Percentiles rank a stretch among this genome's conserved stretches.
Conservation (phyloP, 2,888 invertebrate species). For the Perizoma flavofasciatum region DNA sequence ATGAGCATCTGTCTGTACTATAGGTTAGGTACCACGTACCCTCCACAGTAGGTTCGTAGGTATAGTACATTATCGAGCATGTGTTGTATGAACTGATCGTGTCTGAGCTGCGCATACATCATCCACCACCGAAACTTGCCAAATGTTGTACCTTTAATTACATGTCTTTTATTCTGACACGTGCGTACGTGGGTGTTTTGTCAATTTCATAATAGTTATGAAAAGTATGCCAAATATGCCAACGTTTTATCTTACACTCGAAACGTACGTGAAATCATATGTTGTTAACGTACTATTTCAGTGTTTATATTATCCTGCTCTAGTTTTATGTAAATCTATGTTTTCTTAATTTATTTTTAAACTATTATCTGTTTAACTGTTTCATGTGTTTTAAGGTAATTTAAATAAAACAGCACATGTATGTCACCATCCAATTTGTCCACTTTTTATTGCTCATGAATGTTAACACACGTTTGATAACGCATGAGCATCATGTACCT, state of each 20-base stretch:
- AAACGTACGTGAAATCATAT: conserved; percentile 27
- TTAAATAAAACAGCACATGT: conserved; percentile 27
- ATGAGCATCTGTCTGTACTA: conserved; percentile 29
- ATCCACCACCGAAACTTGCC: conserved; percentile 57
- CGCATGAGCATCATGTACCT: conserved; percentile 33
- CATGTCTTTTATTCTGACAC: conserved; percentile 50
- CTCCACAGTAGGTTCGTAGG: too few relatives aligned
- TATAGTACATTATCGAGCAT: conserved; percentile 41
- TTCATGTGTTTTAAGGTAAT: conserved; percentile 6
- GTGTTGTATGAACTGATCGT: conserved; percentile 53
- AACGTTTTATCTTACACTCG: conserved; percentile 33
- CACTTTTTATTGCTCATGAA: conserved; percentile 40
- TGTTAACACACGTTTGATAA: conserved; percentile 39
- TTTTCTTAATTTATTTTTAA: neutral
- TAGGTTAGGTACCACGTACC: too few relatives aligned
- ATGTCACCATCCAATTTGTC: conserved; percentile 39
- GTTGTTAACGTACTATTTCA: conserved; percentile 21
- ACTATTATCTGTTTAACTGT: conserved; percentile 2
- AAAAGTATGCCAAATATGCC: conserved; percentile 27
- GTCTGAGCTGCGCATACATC: conserved; percentile 53
- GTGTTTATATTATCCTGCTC: conserved; percentile 13
- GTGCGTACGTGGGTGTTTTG: conserved; percentile 36
- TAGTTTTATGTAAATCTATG: neutral
- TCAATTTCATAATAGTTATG: conserved; percentile 41
- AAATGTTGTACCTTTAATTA: conserved; percentile 50